Evolutionary conservation across 2,113 vertebrate genomes (phyloP), one percentile per base, ranked within the genome.

Genomic region (Erinaceus europaeus): DNA sequence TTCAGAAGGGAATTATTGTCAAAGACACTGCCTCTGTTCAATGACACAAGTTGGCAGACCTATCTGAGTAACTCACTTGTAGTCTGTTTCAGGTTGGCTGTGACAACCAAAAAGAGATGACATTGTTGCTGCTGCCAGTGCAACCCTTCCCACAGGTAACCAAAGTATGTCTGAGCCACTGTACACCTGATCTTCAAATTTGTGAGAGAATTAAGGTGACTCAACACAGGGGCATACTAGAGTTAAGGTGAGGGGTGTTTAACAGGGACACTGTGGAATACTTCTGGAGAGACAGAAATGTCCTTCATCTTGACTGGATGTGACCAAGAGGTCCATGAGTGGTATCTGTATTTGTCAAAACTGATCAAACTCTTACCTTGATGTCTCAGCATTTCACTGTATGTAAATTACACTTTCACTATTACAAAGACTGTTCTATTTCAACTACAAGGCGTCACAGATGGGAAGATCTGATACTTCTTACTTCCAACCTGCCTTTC

Each of bases 301-400:
- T 78, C 75, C 86, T 80, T 25, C 42, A 23, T 67, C 64, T 90
- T 86, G 17, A 90, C 50, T 10, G 10, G 17, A 29, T 42, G 29
- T 81, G 29, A 25, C 29, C 55, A 57, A 57, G 40, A 44, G 27
- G 64, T 81, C 27, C 9, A 8, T n/a, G 8, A 87, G 11, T 36
- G 34, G n/a, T n/a, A 57, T 55, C 59, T 82, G 29, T 20, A 25
- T 77, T 90, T 89, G 40, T 86, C 74, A 74, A 64, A 94, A 78
- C 50, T 64, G 32, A 83, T 81, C 40, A 84, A 88, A 61, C 17
- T 67, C 9, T 75, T 53, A 23, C 65, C 7, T 36, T 52, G 27
- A 8, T 29, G 17, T 72, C 55, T 86, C 42, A 76, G 36, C 65
- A 36, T 53, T 77, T 90, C 27, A 42, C 57, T 91, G 12, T 78